Evolutionary conservation across 2,797 vertebrate species (phyloP), one percentile per base, ranked within the genome.

Genomic region (Crossoptilon crossoptilon): DNA sequence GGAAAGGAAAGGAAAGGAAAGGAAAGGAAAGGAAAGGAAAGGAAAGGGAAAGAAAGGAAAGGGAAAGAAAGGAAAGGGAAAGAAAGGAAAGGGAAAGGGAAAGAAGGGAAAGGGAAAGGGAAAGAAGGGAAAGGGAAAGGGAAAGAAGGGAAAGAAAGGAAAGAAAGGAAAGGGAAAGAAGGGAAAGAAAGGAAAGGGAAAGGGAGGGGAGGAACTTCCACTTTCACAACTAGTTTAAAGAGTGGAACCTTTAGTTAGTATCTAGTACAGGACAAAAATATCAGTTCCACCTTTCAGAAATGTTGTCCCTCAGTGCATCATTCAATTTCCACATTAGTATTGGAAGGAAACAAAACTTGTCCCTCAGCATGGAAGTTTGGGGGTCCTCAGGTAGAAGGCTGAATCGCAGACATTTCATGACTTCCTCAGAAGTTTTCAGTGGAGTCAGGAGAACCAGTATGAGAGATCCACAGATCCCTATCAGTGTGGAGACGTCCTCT

Each of bases 141-240:
- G 10, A 8, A 37, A 18, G 46, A n/a, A n/a, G 9, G 24, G 51
- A 10, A n/a, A n/a, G n/a, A n/a, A n/a, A n/a, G n/a, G n/a, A n/a
- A n/a, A n/a, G n/a, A 46, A n/a, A n/a, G n/a, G n/a, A 2, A 5
- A 6, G 7, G 9, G 24, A 16, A 5, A 3, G 3, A 14, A 15
- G 10, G 8, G 55, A 23, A n/a, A 4, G 8, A 33, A 33, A 33
- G 7, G 8, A 17, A 33, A 19, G 7, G 10, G 10, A 8, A 37
- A 18, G 46, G 21, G 10, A 22, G 33, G 23, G 43, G 39, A 49
- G 11, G 8, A 16, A 14, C 48, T 49, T 24, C 12, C 23, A 49
- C 48, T 49, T 49, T 24, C 48, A 49, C 12, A 49, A 6, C 12
- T 49, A 24, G 48, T 22, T 48, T 23, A 12, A 82, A 19, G 22